Percentiles rank a stretch among this genome's conserved stretches.
phyloP scores from a whole-genome alignment of 92 coral and sea anemone genomes.

The Phymanthus crucifer region DNA sequence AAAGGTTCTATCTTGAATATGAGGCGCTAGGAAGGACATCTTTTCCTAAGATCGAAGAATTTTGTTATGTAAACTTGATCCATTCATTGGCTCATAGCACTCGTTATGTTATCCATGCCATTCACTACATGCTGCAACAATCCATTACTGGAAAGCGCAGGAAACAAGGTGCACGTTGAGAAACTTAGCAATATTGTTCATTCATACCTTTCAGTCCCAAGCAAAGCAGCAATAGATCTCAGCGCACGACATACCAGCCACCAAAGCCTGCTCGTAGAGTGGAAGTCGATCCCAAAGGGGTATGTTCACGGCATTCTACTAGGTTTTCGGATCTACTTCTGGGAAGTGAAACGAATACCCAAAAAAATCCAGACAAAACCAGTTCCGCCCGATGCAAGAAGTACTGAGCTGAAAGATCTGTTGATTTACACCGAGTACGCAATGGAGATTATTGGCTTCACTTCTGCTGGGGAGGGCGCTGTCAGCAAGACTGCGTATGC shows the following conservation, averaged over 20 bases:
- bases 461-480: conserved; percentile 74
- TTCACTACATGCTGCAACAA: neutral
- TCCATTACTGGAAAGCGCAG: no score
- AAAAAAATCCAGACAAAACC: conserved; percentile 38
- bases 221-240: conserved; percentile 57
- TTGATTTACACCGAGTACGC: conserved; percentile 81
- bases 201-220: conserved; percentile 65
- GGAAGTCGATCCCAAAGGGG: conserved; percentile 67
- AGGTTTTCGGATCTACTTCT: conserved; percentile 75
- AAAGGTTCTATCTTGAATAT: no score
- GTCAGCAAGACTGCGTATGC: conserved; percentile 53
- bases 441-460: conserved; percentile 76
- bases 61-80: no score
- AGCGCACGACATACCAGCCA: conserved; percentile 68
- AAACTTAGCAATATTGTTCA: neutral
- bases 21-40: no score
- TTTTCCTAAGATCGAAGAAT: no score
- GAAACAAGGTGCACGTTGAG: no score
- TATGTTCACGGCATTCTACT: conserved; percentile 78
- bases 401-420: conserved; percentile 48
- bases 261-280: conserved; percentile 67
- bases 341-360: conserved; percentile 50
- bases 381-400: conserved; percentile 29
- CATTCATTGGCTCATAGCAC: no score
- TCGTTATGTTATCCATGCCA: neutral